Evolutionary conservation across 2,888 invertebrate species (phyloP), one percentile per base, ranked within the genome.

Genomic region (Rhamnusium bicolor): DNA sequence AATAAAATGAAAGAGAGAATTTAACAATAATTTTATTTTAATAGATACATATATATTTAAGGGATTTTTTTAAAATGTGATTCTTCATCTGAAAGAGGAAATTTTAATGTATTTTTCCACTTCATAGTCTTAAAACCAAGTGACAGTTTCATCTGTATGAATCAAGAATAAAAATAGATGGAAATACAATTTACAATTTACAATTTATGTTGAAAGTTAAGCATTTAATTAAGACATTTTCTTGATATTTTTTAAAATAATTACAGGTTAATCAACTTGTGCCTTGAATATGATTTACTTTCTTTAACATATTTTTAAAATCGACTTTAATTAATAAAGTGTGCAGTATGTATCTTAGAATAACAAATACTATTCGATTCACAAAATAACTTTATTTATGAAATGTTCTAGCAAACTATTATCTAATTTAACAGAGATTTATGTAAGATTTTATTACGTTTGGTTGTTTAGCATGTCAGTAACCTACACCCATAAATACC

Each of bases 401-500:
- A 8, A 53, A 12, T 8, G 12, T 53, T 24, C 53, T 12, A 12
- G 40, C 40, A 40, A 32, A 40, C 40, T 12, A 40, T 40, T 40
- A 40, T 5, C 40, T 40, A n/a, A 40, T 53, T 53, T 19, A 53
- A 53, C 10, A 19, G 21, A 10, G n/a, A 1, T n/a, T 49, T 49
- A 49, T n/a, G n/a, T 12, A 53, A 2, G 24, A 56, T 56, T 24
- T 27, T 27, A 56, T 56, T 56, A 56, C 27, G 49, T 5, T 18
- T 51, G n/a, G n/a, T n/a, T 21, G 53, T 32, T 32, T 32, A 8
- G 5, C 53, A 27, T 24, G n/a, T 56, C 53, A 24, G n/a, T 56
- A 56, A 56, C 54, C 53, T 24, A 14, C 6, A 3, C 7, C 54
- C 24, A 56, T 56, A 56, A 56, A 24, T 27, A 56, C 27, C 54